Conservation (phyloP, 2,888 invertebrate species). For the Pediacus dermestoides region DNA sequence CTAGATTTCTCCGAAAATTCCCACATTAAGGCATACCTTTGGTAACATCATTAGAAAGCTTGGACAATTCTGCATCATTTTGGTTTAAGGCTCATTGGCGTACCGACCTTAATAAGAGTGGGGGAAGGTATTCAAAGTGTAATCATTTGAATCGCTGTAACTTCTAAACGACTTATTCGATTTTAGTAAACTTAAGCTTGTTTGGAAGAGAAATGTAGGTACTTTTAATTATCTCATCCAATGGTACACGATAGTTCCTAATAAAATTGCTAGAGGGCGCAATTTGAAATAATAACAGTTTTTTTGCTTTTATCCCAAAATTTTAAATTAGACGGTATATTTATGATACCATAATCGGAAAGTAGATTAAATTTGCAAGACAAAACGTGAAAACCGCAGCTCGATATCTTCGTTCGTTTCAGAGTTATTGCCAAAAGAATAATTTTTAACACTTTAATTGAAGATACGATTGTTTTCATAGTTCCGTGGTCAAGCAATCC, state of each 20-base stretch:
- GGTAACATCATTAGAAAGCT: conserved; percentile 5
- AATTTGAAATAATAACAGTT: conserved; percentile 2
- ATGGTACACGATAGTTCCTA: background rate
- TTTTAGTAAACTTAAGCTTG: conserved; percentile 1
- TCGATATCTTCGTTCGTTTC: conserved; percentile 3
- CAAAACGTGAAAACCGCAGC: conserved; percentile 3
- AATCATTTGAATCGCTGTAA: conserved; percentile 4
- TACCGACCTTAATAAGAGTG: conserved; percentile 6
- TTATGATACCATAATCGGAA: conserved; percentile 4
- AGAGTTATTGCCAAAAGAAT: too few species aligned
- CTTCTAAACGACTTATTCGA: conserved; percentile 5
- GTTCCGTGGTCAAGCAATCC: too few species aligned
- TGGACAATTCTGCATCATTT: conserved; percentile 4
- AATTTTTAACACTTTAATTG: too few species aligned
- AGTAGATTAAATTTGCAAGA: conserved; percentile 3
- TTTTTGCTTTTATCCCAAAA: conserved; percentile 4
- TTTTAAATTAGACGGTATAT: conserved; percentile 4
- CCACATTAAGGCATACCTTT: too few species aligned
- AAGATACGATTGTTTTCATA: too few species aligned
- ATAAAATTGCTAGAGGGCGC: conserved; percentile 6
- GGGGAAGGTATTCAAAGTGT: conserved; percentile 5
- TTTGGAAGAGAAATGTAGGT: conserved; percentile 4
- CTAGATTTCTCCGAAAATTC: conserved; percentile 2
- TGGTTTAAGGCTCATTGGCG: conserved; percentile 6
- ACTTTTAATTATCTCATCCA: conserved; percentile 4